phyloP scores from a whole-genome alignment of 2,888 invertebrate genomes.

The Rhingia campestris region DNA sequence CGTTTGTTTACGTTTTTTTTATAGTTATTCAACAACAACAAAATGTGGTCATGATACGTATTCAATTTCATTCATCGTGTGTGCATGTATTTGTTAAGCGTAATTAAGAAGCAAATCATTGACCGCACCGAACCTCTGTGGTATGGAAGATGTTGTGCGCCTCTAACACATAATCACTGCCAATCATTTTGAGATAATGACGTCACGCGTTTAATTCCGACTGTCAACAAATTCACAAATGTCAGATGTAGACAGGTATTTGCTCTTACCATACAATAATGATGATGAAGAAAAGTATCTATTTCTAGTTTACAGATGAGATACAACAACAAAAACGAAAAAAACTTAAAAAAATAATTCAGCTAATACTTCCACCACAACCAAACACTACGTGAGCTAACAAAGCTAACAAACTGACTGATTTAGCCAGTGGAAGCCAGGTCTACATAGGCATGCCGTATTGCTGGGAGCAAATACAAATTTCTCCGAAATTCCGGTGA shows the following conservation, averaged over 20 bases:
- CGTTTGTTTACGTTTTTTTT: slow-evolving; percentile 50
- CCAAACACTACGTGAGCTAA: slow-evolving; percentile 60
- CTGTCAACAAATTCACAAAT: slow-evolving; percentile 61
- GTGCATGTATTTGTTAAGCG: slow-evolving; percentile 1
- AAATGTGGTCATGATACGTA: slow-evolving; percentile 37
- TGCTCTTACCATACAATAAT: slow-evolving; percentile 13
- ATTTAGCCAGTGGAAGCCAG: slow-evolving; percentile 18
- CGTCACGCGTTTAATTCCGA: slow-evolving; percentile 39
- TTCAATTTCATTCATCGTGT: slow-evolving; percentile 36
- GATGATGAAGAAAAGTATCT: slow-evolving; percentile 1
- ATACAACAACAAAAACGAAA: slow-evolving; percentile 33
- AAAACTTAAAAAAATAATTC: not conserved
- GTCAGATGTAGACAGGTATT: slow-evolving; percentile 62
- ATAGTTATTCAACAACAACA: slow-evolving; percentile 26
- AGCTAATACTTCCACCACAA: slow-evolving; percentile 41
- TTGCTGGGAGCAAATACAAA: slow-evolving; percentile 3
- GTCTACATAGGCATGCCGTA: slow-evolving; percentile 7
- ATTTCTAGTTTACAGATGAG: slow-evolving; percentile 17
- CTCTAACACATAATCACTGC: slow-evolving; percentile 93
- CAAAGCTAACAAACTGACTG: slow-evolving; percentile 58
- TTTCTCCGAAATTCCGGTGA: slow-evolving; percentile 43
- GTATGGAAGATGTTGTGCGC: slow-evolving; percentile 94
- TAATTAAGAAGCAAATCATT: slow-evolving; percentile 44
- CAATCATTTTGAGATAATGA: slow-evolving; percentile 85
- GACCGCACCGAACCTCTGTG: slow-evolving; percentile 90